These are phyloP conservation scores for Mugil cephalus DNA, from an alignment of 2,113 vertebrate species.

Conservation along the genomic window DNA sequence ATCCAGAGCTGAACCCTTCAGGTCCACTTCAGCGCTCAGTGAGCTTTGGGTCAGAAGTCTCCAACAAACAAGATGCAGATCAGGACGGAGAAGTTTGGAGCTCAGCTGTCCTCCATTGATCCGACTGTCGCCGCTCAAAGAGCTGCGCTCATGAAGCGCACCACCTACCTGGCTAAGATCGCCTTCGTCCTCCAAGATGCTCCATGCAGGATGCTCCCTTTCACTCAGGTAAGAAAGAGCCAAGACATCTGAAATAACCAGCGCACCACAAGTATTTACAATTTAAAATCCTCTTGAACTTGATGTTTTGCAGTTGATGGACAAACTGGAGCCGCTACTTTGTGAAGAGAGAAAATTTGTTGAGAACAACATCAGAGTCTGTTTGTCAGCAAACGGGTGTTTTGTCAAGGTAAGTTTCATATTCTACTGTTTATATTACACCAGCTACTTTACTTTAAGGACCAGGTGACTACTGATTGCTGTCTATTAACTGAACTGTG, in stretches of 20 bases:
- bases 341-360: slow-evolving; percentile 64
- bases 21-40: neutral
- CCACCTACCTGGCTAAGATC: slow-evolving; percentile 88
- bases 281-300: neutral
- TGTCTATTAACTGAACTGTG: neutral
- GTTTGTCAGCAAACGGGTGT: slow-evolving; percentile 76
- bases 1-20: neutral
- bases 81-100: slow-evolving; percentile 4
- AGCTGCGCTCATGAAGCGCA: slow-evolving; percentile 76
- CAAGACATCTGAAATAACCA: neutral
- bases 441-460: too few relatives aligned
- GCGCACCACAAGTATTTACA: neutral
- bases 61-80: slow-evolving; percentile 34
- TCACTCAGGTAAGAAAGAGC: slow-evolving; percentile 81
- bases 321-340: slow-evolving; percentile 48
- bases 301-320: slow-evolving; percentile 72
- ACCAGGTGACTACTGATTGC: neutral
- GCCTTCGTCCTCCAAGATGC: slow-evolving; percentile 84
- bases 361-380: slow-evolving; percentile 76
- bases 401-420: slow-evolving; percentile 74
- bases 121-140: neutral
- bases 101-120: neutral
- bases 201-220: slow-evolving; percentile 85
- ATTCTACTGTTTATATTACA: neutral
- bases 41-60: neutral